These are phyloP conservation scores for Acipenser oxyrinchus DNA, from an alignment of 2,797 vertebrate genomes.

Conservation along the genomic window DNA sequence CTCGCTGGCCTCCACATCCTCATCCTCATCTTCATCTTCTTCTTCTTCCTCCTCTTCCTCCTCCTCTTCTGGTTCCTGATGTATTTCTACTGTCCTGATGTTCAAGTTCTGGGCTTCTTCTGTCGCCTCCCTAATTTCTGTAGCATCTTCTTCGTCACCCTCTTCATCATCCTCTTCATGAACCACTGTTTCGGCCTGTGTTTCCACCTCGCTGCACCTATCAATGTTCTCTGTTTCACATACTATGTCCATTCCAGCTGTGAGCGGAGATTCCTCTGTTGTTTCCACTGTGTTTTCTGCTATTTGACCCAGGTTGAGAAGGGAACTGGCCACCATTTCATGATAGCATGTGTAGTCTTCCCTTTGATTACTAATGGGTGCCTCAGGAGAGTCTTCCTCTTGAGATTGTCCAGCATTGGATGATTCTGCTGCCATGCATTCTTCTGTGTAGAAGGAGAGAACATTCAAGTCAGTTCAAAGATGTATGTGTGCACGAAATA, in stretches of 20 bases:
- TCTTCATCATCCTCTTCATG: constrained; percentile 42
- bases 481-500: background rate
- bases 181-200: constrained; percentile 24
- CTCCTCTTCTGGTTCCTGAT: constrained; percentile 52
- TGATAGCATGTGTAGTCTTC: constrained; percentile 57
- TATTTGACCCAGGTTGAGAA: constrained; percentile 58
- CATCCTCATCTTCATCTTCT: constrained; percentile 19
- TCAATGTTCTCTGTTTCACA: constrained; percentile 38
- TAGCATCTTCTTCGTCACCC: constrained; percentile 33
- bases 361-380: constrained; percentile 29
- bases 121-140: constrained; percentile 45
- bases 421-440: background rate
- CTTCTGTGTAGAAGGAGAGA: constrained; percentile 13
- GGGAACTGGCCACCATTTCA: constrained; percentile 54
- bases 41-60: constrained; percentile 25
- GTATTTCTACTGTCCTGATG: constrained; percentile 10
- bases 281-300: constrained; percentile 36
- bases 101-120: constrained; percentile 22
- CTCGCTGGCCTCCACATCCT: constrained; percentile 32
- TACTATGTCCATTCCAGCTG: constrained; percentile 38
- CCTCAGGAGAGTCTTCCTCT: constrained; percentile 13
- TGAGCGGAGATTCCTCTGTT: constrained; percentile 49
- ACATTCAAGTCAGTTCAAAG: background rate
- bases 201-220: constrained; percentile 18
- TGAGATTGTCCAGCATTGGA: constrained; percentile 8